phyloP scores from a whole-genome alignment of 2,797 vertebrate species.

The Pseudochaenichthys georgianus region DNA sequence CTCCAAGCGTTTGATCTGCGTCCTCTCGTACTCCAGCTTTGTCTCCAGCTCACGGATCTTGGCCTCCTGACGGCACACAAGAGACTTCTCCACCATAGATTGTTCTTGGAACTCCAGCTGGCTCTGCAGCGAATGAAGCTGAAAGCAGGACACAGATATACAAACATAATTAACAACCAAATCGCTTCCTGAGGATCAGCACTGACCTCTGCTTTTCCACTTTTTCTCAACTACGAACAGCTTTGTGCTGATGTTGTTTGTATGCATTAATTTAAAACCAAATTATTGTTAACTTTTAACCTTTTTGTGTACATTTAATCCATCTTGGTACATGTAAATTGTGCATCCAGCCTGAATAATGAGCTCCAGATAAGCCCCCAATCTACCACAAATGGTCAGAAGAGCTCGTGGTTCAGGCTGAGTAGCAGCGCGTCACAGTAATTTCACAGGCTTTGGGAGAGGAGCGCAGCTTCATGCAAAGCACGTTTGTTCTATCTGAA shows the following conservation, averaged over 20 bases:
- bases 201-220: neutral
- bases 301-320: slow-evolving; percentile 34
- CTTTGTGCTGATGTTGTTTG: slow-evolving; percentile 12
- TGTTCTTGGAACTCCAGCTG: slow-evolving; percentile 97
- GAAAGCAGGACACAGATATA: slow-evolving; percentile 41
- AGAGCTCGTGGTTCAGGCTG: slow-evolving; percentile 48
- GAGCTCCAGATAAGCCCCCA: slow-evolving; percentile 57
- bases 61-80: slow-evolving; percentile 97
- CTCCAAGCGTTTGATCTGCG: slow-evolving; percentile 96
- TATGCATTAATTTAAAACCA: slow-evolving; percentile 33
- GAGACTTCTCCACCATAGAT: slow-evolving; percentile 98
- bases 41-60: slow-evolving; percentile 98
- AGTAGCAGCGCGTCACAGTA: slow-evolving; percentile 55
- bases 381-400: slow-evolving; percentile 49
- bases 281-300: slow-evolving; percentile 49
- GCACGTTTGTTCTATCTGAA: slow-evolving; percentile 71
- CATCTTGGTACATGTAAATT: slow-evolving; percentile 49
- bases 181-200: slow-evolving; percentile 13
- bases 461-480: slow-evolving; percentile 60
- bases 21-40: slow-evolving; percentile 96
- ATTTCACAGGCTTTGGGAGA: slow-evolving; percentile 61
- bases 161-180: slow-evolving; percentile 27
- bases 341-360: slow-evolving; percentile 57
- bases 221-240: slow-evolving; percentile 21
- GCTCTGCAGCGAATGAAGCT: slow-evolving; percentile 96